Base-by-base conservation (phyloP, 2,113 vertebrate genomes). In the Nothoprocta perdicaria region DNA sequence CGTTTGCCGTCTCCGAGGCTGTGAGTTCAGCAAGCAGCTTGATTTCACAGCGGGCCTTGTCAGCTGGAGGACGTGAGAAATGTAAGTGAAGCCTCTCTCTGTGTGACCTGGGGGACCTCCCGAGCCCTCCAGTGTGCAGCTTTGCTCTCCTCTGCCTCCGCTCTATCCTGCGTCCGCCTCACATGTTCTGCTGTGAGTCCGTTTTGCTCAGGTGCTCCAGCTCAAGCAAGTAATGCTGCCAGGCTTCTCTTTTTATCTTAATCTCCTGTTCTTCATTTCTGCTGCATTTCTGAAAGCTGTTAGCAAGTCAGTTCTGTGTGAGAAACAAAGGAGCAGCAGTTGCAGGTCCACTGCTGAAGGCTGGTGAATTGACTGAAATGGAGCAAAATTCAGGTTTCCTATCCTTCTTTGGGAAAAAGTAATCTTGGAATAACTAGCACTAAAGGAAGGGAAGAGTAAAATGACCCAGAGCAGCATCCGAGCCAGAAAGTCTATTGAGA, bases 401-500 rank as follows among this genome's bases (percentile, higher is more conserved):
- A 8, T 55, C 22, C 67, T 33, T 86, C 38, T 76, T 29, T 41
- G 46, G 67, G n/a, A 38, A 45, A 46, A 76, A 68, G 33, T 84
- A 65, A 55, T 41, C 69, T 48, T 93, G 67, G 43, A 61, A 53
- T 87, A 63, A 74, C 10, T 52, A 83, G 80, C 67, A 67, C 83
- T 84, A 55, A 79, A 92, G 69, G 40, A 88, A 90, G 48, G 66
- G 68, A 89, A 83, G 52, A 66, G 86, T 84, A 84, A 73, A 73
- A 85, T 48, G 24, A 89, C 29, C 40, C 55, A 88, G n/a, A 77
- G 60, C 74, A 66, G n/a, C 26, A 53, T 33, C 40, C 79, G 91
- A 96, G 69, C 87, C 85, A 93, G 87, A 69, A 91, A 88, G 27
- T 40, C 55, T 90, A 22, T 58, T 76, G 77, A 46, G 80, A 58